Evolutionary conservation across 1,140 invertebrate genomes (phyloP).

Genomic region (Nebria ingens): DNA sequence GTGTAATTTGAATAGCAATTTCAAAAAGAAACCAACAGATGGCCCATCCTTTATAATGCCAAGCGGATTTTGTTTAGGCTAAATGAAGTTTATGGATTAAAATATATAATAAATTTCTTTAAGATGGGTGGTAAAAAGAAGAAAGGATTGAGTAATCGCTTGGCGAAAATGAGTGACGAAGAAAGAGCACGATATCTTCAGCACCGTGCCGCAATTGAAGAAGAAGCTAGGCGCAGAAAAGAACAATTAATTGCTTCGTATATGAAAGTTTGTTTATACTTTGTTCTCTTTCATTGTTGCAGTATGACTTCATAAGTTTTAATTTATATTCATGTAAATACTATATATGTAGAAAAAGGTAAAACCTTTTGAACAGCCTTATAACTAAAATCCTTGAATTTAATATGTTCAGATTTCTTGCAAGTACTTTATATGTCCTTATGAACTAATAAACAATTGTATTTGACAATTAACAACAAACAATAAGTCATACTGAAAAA

Average conservation of each 20-base stretch:
- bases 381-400: too few species aligned
- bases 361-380: too few species aligned
- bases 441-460: too few species aligned
- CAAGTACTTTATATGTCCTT: too few species aligned
- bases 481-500: too few species aligned
- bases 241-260: slow-evolving; percentile 64
- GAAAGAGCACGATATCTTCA: slow-evolving; percentile 66
- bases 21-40: too few species aligned
- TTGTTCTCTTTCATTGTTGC: background rate
- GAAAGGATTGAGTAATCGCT: slow-evolving; percentile 57
- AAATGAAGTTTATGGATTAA: too few species aligned
- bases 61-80: too few species aligned
- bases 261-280: slow-evolving; percentile 49
- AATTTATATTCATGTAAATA: slow-evolving; percentile 8
- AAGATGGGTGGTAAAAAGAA: slow-evolving; percentile 48
- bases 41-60: too few species aligned
- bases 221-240: slow-evolving; percentile 63
- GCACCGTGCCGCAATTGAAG: slow-evolving; percentile 63
- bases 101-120: background rate
- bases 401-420: too few species aligned
- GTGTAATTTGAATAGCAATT: too few species aligned
- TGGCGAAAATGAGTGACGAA: slow-evolving; percentile 72
- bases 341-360: background rate
- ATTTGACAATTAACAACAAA: too few species aligned
- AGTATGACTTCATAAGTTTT: background rate